phyloP scores from a whole-genome alignment of 2,888 invertebrate species.

The Platycnemis pennipes region DNA sequence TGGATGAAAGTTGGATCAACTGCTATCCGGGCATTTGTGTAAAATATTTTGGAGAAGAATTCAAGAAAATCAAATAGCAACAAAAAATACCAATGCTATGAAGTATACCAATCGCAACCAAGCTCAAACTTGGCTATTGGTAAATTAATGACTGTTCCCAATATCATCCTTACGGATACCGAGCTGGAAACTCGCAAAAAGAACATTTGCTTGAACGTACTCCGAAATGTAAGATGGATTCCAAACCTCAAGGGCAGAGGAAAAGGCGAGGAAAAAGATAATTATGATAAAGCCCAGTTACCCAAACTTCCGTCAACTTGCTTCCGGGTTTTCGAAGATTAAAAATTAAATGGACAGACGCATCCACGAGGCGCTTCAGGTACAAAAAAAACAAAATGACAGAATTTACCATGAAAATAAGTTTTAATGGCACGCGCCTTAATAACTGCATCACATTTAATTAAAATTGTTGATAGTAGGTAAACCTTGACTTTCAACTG shows the following conservation, averaged over 20 bases:
- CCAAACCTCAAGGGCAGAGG: not conserved
- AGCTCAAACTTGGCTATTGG: no score
- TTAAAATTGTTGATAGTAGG: no score
- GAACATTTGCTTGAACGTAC: not conserved
- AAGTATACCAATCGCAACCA: no score
- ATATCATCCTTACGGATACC: not conserved
- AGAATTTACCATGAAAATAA: no score
- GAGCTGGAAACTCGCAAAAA: not conserved
- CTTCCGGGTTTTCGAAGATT: not conserved
- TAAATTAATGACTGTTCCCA: not conserved
- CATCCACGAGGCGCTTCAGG: not conserved
- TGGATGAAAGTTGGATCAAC: no score
- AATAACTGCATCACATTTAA: no score
- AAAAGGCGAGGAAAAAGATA: not conserved
- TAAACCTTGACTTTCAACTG: no score
- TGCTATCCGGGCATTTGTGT: no score
- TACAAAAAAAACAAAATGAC: not conserved
- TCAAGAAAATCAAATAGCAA: no score
- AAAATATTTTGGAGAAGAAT: no score
- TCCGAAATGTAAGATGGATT: not conserved
- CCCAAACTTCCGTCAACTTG: not conserved
- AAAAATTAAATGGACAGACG: not conserved
- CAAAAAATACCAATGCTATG: no score
- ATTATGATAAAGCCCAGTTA: not conserved
- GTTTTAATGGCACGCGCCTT: no score